Conservation (phyloP, 2,113 vertebrate species). For the Chroicocephalus ridibundus region DNA sequence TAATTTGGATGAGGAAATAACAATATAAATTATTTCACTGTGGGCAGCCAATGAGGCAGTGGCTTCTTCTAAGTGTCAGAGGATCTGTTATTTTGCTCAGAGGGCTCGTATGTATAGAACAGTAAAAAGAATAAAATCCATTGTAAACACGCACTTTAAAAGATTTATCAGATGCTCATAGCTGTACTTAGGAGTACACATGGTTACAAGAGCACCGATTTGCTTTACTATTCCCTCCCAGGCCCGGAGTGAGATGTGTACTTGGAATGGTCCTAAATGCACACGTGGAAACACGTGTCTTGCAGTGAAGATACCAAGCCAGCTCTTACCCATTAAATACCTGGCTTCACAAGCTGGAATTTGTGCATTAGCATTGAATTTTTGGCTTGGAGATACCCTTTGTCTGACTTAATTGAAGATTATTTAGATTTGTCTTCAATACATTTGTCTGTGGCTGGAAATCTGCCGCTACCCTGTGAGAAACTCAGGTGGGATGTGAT, state of each 20-base stretch:
- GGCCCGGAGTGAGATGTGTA: neutral
- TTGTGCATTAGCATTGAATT: neutral
- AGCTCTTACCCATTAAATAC: neutral
- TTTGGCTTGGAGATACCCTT: neutral
- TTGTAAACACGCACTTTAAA: conserved; percentile 69
- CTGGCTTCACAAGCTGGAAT: neutral
- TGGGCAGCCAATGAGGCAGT: conserved; percentile 40
- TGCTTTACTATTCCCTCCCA: conserved; percentile 54
- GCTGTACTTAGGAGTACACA: conserved; percentile 52
- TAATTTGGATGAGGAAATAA: conserved; percentile 49
- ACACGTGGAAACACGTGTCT: neutral
- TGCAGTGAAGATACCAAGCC: neutral
- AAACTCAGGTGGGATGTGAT: neutral
- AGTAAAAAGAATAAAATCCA: conserved; percentile 70
- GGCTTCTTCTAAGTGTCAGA: conserved; percentile 25
- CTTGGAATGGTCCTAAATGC: neutral
- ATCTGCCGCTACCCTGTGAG: neutral
- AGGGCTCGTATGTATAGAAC: conserved; percentile 49
- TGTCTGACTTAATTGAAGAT: neutral
- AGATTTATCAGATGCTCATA: conserved; percentile 67
- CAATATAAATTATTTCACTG: conserved; percentile 48
- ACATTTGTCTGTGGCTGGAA: neutral
- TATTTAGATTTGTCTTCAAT: neutral
- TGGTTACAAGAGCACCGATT: conserved; percentile 53
- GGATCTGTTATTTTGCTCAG: conserved; percentile 66